Percentiles rank a stretch among this genome's conserved stretches.
phyloP scores from a whole-genome alignment of 2,888 invertebrate genomes.

The Maniola hyperantus region DNA sequence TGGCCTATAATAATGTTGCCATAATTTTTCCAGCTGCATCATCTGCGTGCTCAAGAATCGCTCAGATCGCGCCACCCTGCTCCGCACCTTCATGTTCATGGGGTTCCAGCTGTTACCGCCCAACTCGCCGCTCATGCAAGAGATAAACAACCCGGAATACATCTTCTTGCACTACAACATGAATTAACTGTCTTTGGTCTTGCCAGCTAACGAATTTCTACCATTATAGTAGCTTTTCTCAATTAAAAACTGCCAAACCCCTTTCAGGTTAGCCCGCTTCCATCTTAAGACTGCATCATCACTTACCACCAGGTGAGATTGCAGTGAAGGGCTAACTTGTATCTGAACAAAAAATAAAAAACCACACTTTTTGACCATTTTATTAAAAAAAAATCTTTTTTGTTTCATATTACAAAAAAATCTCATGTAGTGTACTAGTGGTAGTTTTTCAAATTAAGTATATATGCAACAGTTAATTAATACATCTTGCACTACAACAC shows the following conservation, averaged over 20 bases:
- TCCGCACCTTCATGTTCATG: conserved; percentile 98
- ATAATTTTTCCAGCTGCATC: conserved; percentile 70
- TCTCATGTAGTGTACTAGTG: too few relatives aligned
- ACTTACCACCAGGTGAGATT: too few relatives aligned
- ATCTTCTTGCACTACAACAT: conserved; percentile 79
- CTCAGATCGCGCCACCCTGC: conserved; percentile 91
- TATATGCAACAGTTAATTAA: too few relatives aligned
- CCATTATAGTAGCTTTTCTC: conserved; percentile 31
- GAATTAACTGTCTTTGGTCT: conserved; percentile 54
- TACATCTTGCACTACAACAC: conserved; percentile 79
- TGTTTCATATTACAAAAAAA: too few relatives aligned
- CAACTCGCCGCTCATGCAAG: conserved; percentile 82
- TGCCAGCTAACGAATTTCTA: conserved; percentile 28
- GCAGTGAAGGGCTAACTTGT: too few relatives aligned
- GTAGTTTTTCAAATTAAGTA: too few relatives aligned
- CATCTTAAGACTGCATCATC: too few relatives aligned
- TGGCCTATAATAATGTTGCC: not conserved
- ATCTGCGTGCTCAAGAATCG: conserved; percentile 92
- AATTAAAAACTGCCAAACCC: too few relatives aligned
- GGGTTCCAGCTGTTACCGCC: conserved; percentile 95
- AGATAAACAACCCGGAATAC: conserved; percentile 83
- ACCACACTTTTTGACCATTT: too few relatives aligned
- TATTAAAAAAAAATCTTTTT: too few relatives aligned
- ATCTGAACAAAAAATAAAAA: too few relatives aligned
- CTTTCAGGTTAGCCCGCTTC: too few relatives aligned